A percentile compares a stretch with the other conserved stretches of the same genome.
Evolutionary conservation across 2,888 invertebrate species (phyloP).

Genomic region (Acleris sparsana): DNA sequence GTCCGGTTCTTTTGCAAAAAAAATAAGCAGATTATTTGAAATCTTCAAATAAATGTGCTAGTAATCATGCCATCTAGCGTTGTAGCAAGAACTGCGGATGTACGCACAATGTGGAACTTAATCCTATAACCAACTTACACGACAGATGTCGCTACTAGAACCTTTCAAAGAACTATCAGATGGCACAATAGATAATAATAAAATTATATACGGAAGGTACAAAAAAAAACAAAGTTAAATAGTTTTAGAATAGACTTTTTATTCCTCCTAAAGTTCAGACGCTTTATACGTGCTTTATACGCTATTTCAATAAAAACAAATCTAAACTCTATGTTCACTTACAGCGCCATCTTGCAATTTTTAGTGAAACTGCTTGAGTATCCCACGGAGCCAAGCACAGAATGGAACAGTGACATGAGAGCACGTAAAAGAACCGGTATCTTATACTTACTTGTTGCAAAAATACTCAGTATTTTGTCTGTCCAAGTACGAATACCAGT

Average conservation of each 20-base stretch:
- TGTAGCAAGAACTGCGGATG: background rate
- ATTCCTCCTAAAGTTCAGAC: too few relatives aligned
- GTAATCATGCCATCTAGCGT: constrained; percentile 9
- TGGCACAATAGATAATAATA: too few relatives aligned
- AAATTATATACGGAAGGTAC: too few relatives aligned
- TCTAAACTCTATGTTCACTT: constrained; percentile 9
- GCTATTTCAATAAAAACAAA: background rate
- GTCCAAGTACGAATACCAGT: constrained; percentile 31
- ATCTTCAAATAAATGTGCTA: too few relatives aligned
- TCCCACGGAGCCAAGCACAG: constrained; percentile 5
- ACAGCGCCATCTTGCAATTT: constrained; percentile 56
- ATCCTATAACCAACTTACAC: background rate
- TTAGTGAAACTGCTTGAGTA: constrained; percentile 38
- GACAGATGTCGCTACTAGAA: constrained; percentile 24
- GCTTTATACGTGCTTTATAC: too few relatives aligned
- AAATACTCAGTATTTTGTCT: constrained; percentile 14
- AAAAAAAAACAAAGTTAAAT: background rate
- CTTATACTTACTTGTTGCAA: constrained; percentile 4
- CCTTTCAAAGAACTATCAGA: too few relatives aligned
- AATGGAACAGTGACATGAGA: constrained; percentile 19
- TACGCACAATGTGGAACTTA: background rate
- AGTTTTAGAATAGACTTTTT: too few relatives aligned
- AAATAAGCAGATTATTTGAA: too few relatives aligned
- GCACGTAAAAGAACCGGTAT: constrained; percentile 15
- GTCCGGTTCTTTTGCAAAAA: too few relatives aligned